Percentiles rank a stretch among this genome's conserved stretches.
phyloP scores from a whole-genome alignment of 2,797 vertebrate genomes.

The Cynopterus sphinx region DNA sequence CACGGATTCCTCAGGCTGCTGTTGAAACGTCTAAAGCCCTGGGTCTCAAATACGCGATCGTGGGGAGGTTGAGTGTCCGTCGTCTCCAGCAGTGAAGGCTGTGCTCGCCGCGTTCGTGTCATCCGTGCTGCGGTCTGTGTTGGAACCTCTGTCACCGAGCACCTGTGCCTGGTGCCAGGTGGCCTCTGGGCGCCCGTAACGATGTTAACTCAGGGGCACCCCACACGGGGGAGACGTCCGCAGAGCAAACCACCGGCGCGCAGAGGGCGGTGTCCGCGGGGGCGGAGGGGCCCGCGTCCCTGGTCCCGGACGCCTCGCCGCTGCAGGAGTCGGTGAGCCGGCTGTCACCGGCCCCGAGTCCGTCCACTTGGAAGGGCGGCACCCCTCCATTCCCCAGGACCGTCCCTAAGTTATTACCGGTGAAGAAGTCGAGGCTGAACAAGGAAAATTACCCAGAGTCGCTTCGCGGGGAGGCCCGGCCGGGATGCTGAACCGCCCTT shows the following conservation, averaged over 20 bases:
- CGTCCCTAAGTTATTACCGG: background rate
- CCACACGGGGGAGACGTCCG: fast-evolving
- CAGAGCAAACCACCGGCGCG: too few relatives aligned
- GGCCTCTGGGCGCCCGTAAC: background rate
- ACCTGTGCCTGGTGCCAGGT: background rate
- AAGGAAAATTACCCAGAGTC: fast-evolving
- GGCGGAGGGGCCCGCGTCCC: background rate
- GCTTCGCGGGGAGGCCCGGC: fast-evolving
- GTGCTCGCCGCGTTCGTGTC: background rate
- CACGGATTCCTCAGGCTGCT: background rate
- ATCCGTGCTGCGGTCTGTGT: background rate
- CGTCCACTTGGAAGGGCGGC: background rate
- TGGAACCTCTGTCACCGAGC: too few relatives aligned
- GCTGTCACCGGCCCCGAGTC: background rate
- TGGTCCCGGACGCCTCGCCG: fast-evolving
- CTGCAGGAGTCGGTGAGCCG: background rate
- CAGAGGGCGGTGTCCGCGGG: too few relatives aligned
- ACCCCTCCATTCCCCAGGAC: background rate
- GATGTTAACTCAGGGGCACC: background rate
- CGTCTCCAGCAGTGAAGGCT: background rate
- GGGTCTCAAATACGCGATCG: background rate
- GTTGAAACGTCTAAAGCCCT: background rate
- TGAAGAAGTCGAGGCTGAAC: background rate
- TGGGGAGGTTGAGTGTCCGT: fast-evolving
- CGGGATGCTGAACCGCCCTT: background rate